Evolutionary conservation across 2,888 invertebrate genomes (phyloP), one percentile per base, ranked within the genome.

Genomic region (Allolobophora icterica): DNA sequence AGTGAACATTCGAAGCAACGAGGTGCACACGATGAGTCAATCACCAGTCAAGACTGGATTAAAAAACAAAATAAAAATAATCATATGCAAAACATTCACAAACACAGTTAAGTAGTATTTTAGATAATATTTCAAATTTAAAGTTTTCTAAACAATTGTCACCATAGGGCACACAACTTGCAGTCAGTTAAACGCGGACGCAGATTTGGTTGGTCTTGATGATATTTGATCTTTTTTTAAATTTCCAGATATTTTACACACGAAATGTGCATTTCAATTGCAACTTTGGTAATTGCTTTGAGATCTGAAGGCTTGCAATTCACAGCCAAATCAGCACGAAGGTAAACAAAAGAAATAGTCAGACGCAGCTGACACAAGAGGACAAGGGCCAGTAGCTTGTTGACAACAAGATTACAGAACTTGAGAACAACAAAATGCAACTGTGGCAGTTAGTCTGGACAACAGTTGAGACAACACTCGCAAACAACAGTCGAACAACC

Each of bases 361-460:
- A 52, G 52, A 52, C 21, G 3, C 52, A 52, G 21, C 24, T 52
- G 52, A 24, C 71, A n/a, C 0, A 11, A n/a, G 71, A 71, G 71
- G 30, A n/a, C 30, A 71, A 71, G n/a, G 71, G 71, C 11, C 71
- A 71, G 71, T n/a, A n/a, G n/a, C n/a, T 11, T n/a, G 71, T 71
- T n/a, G 71, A 71, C 89, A 40, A 89, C 30, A 35, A 40, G 24
- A 30, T 30, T 11, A 33, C 24, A 89, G 40, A 89, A 35, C 40
- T 89, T 40, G 33, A 30, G 34, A 89, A 34, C 89, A 89, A 89
- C 89, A 35, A 89, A 89, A 71, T 71, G 71, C 71, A 71, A 71
- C 71, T 13, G n/a, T 13, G 5, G 45, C 45, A 45, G 45, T 71
- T 52, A 52, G 24, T 52, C 30, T 71, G 71, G 71, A 71, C 30